Percentiles rank a stretch among this genome's conserved stretches.
Conservation (phyloP, 2,888 invertebrate genomes). For the Pseudanteris insignis region DNA sequence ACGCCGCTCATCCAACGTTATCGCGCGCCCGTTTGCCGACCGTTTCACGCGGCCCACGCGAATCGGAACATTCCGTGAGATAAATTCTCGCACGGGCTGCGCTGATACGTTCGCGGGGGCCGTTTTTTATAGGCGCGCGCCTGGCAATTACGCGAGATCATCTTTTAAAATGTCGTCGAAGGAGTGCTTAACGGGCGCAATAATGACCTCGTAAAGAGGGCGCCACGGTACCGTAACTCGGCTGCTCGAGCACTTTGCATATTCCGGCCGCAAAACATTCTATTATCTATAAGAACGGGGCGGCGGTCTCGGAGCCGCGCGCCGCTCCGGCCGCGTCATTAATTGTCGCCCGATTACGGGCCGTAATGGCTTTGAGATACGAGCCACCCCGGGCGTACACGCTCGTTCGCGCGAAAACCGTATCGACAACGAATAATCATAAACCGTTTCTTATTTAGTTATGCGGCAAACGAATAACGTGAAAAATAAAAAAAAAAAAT, state of each 20-base stretch:
- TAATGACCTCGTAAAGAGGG: conserved; percentile 47
- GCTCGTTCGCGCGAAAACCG: conserved; percentile 38
- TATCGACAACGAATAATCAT: no score
- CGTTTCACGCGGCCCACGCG: conserved; percentile 4
- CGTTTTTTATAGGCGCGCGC: conserved; percentile 27
- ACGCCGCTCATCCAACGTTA: not conserved
- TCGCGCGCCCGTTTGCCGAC: not conserved
- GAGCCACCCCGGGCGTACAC: conserved; percentile 35
- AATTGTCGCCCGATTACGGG: conserved; percentile 44
- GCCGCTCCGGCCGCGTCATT: conserved; percentile 40
- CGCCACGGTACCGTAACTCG: conserved; percentile 43
- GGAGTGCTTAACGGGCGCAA: conserved; percentile 46
- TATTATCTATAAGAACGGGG: conserved; percentile 45
- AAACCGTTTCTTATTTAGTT: no score
- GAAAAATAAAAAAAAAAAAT: no score
- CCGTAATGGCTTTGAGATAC: conserved; percentile 40
- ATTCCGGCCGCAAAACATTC: conserved; percentile 42
- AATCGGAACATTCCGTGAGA: conserved; percentile 21
- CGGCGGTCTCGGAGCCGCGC: conserved; percentile 37
- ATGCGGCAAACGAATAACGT: no score
- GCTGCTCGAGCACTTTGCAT: conserved; percentile 42
- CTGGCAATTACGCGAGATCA: conserved; percentile 40
- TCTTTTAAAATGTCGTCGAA: conserved; percentile 43
- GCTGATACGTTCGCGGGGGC: conserved; percentile 19
- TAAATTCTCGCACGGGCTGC: conserved; percentile 12